Conservation (phyloP, 2,797 vertebrate genomes). For the Falco peregrinus region DNA sequence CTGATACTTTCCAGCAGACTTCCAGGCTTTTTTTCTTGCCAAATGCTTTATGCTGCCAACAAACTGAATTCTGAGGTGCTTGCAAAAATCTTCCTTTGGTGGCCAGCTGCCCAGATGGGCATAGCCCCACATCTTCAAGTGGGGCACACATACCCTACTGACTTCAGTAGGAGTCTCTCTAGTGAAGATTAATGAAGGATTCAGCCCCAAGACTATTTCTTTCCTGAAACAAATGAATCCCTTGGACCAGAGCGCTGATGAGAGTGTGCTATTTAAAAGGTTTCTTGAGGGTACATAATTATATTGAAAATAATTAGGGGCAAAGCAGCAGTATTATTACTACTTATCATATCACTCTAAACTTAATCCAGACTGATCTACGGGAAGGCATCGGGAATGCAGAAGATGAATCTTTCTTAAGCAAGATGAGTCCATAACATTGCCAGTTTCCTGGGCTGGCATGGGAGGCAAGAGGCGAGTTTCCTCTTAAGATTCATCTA, state of each 20-base stretch:
- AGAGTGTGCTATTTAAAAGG: constrained; percentile 59
- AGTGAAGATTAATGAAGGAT: constrained; percentile 34
- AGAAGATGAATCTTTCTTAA: not conserved
- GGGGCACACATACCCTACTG: not conserved
- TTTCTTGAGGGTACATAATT: constrained; percentile 67
- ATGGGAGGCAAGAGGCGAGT: not conserved
- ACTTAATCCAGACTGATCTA: constrained; percentile 59
- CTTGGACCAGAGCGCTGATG: not conserved
- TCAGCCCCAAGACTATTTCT: constrained; percentile 41
- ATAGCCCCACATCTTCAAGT: not conserved
- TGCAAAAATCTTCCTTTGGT: not conserved
- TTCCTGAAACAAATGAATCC: constrained; percentile 53
- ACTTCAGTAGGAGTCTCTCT: not conserved
- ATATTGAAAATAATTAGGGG: constrained; percentile 70
- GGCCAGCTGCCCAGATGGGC: not conserved
- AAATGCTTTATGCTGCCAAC: not conserved
- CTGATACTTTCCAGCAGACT: not conserved
- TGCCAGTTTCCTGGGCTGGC: not conserved
- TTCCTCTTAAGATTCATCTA: not conserved
- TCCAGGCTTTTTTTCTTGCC: not conserved
- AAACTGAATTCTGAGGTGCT: not conserved
- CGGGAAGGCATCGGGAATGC: not conserved
- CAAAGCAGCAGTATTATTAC: constrained; percentile 58
- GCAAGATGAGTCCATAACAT: not conserved
- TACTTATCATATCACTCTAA: constrained; percentile 60